phyloP scores from a whole-genome alignment of 1,140 invertebrate genomes.

The Ptiloglossa arizonensis region DNA sequence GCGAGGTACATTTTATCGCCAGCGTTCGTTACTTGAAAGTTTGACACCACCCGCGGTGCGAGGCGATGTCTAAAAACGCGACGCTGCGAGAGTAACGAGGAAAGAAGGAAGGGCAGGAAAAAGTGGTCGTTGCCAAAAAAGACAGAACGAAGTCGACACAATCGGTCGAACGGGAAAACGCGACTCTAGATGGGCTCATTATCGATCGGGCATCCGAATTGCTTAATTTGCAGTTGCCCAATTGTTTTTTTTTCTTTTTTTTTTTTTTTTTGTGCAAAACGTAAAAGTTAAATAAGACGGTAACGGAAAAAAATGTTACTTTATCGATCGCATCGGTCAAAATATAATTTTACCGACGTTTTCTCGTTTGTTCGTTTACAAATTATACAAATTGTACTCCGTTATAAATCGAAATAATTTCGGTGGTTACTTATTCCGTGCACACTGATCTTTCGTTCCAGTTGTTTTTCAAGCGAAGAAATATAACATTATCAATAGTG shows the following conservation, averaged over 20 bases:
- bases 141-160: slow-evolving; percentile 17
- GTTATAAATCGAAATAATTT: no score
- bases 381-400: no score
- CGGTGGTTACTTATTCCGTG: no score
- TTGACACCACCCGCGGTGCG: slow-evolving; percentile 32
- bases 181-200: slow-evolving; percentile 42
- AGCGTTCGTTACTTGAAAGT: background rate
- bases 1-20: background rate
- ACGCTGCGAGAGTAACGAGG: background rate
- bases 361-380: no score
- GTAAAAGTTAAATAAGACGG: background rate
- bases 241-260: background rate
- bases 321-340: no score
- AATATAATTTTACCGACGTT: background rate
- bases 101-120: slow-evolving; percentile 20
- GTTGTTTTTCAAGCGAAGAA: no score
- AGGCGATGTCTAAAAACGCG: slow-evolving; percentile 11
- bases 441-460: no score
- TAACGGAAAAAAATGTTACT: background rate
- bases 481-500: no score
- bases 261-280: no score
- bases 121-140: slow-evolving; percentile 45
- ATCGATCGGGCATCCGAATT: slow-evolving; percentile 56
- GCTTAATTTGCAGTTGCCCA: slow-evolving; percentile 44
- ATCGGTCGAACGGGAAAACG: slow-evolving; percentile 17